phyloP scores from a whole-genome alignment of 2,888 invertebrate species.

The Hemithea aestivaria region DNA sequence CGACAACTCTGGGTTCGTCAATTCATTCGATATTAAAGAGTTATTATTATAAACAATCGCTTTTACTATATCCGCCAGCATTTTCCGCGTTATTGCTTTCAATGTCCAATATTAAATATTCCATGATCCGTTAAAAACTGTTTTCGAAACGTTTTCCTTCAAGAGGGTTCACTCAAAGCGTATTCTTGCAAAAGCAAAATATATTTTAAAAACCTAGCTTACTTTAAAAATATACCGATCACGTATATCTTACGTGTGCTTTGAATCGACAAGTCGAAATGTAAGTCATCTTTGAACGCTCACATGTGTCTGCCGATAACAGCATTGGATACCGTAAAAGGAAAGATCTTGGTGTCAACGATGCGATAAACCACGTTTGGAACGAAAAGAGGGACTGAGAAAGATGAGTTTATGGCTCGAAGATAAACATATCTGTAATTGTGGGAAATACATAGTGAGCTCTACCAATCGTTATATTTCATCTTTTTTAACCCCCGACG shows the following conservation, averaged over 20 bases:
- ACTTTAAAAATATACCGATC: slow-evolving; percentile 18
- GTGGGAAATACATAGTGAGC: too few relatives aligned
- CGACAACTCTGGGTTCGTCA: too few relatives aligned
- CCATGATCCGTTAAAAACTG: slow-evolving; percentile 19
- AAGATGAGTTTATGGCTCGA: neutral
- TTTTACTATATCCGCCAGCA: slow-evolving; percentile 20
- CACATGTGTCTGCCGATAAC: slow-evolving; percentile 4
- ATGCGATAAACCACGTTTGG: slow-evolving; percentile 2
- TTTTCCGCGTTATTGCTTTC: slow-evolving; percentile 23
- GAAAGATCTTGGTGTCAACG: slow-evolving; percentile 1
- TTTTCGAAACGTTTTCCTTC: slow-evolving; percentile 46
- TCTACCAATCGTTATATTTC: too few relatives aligned
- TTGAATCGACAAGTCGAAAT: slow-evolving; percentile 16
- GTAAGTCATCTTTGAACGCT: slow-evolving; percentile 9
- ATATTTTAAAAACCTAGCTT: slow-evolving; percentile 32
- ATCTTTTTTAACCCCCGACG: too few relatives aligned
- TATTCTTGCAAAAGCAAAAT: slow-evolving; percentile 34
- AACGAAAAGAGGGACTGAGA: neutral
- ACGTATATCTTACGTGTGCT: slow-evolving; percentile 17
- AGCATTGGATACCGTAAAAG: neutral
- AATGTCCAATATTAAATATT: slow-evolving; percentile 6
- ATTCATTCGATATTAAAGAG: too few relatives aligned
- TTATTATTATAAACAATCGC: slow-evolving; percentile 24
- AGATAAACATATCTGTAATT: too few relatives aligned
- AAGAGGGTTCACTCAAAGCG: slow-evolving; percentile 38